These are phyloP conservation scores for Muschampia plurimacula DNA, from an alignment of 2,888 invertebrate species.

Conservation along the genomic window DNA sequence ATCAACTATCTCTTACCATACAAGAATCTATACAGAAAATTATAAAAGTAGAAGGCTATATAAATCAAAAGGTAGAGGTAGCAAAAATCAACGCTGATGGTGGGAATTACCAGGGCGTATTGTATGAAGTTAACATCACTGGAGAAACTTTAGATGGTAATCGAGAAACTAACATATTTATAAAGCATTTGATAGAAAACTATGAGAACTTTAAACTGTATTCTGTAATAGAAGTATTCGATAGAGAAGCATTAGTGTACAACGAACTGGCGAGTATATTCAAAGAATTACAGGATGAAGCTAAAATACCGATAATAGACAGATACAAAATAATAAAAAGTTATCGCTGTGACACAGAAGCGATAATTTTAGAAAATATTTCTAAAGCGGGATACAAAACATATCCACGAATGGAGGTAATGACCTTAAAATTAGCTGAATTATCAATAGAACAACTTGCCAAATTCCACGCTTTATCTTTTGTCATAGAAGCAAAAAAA, in stretches of 20 bases:
- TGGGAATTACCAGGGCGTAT: slow-evolving; percentile 30
- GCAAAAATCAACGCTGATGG: slow-evolving; percentile 23
- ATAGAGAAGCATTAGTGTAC: slow-evolving; percentile 59
- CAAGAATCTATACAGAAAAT: slow-evolving; percentile 24
- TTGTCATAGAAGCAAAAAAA: slow-evolving; percentile 53
- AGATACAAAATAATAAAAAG: slow-evolving; percentile 52
- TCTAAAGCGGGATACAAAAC: slow-evolving; percentile 56
- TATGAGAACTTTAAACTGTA: slow-evolving; percentile 52
- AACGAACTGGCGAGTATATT: slow-evolving; percentile 56
- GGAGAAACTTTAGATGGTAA: slow-evolving; percentile 38
- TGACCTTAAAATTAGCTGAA: slow-evolving; percentile 59
- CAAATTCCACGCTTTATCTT: slow-evolving; percentile 63
- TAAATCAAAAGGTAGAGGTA: slow-evolving; percentile 6
- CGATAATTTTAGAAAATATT: slow-evolving; percentile 60
- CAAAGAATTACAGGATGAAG: slow-evolving; percentile 53
- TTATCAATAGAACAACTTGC: slow-evolving; percentile 60
- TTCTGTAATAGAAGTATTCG: slow-evolving; percentile 54
- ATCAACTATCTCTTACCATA: slow-evolving; percentile 24
- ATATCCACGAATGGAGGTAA: slow-evolving; percentile 54
- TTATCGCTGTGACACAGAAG: slow-evolving; percentile 52
- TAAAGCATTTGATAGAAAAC: slow-evolving; percentile 57
- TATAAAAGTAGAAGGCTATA: slow-evolving; percentile 21
- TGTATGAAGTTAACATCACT: slow-evolving; percentile 27
- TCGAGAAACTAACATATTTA: slow-evolving; percentile 58
- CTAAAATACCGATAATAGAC: slow-evolving; percentile 51